Conservation (phyloP, 2,888 invertebrate species). For the Drosophila planitibia region DNA sequence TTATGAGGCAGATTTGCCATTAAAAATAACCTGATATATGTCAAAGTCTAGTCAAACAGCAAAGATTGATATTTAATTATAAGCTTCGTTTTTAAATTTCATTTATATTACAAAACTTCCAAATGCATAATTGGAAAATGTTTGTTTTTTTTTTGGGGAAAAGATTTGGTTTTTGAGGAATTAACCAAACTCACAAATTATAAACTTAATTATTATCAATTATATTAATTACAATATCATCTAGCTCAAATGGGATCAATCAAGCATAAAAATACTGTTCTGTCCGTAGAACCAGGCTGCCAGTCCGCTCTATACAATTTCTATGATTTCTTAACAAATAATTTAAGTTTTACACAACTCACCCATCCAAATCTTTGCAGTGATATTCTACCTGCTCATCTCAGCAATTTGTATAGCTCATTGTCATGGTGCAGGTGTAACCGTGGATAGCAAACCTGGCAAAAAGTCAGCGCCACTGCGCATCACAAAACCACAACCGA, state of each 20-base stretch:
- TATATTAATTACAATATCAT: neutral
- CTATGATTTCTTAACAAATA: neutral
- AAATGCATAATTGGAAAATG: neutral
- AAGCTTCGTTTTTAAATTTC: neutral
- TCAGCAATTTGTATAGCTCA: constrained; percentile 25
- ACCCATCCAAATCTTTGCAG: constrained; percentile 29
- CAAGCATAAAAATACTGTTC: neutral
- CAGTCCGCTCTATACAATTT: no score
- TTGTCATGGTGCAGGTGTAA: constrained; percentile 21
- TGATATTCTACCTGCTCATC: constrained; percentile 37
- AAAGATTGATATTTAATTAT: neutral
- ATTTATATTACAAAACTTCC: neutral
- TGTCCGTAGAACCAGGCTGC: neutral
- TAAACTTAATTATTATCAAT: neutral
- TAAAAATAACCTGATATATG: neutral
- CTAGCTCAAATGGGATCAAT: neutral
- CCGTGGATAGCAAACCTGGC: constrained; percentile 31
- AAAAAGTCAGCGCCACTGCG: constrained; percentile 62
- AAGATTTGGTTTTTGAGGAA: neutral
- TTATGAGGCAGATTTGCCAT: neutral
- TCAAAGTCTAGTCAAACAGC: neutral
- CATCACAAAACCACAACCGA: constrained; percentile 72
- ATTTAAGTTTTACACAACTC: neutral
- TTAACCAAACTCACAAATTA: neutral
- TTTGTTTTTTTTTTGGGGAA: neutral